Evolutionary conservation across 2,888 invertebrate genomes (phyloP), one percentile per base, ranked within the genome.

Genomic region (Barypeithes pellucidus): DNA sequence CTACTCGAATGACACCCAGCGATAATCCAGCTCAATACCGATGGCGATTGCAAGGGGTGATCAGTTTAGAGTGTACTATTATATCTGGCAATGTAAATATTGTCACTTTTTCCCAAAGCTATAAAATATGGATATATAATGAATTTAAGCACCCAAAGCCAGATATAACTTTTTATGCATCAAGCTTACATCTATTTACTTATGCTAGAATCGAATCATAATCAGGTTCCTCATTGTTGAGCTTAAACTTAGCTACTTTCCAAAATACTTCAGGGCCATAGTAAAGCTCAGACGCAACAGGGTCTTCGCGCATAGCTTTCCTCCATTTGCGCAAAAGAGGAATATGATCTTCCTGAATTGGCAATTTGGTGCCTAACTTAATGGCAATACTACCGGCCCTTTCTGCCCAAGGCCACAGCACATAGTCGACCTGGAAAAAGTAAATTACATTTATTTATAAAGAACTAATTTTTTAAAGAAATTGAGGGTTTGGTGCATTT

Each of bases 381-480:
- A 84, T 72, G 11, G 72, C 75, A 43, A 83, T 67, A 9, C 76
- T 67, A 3, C 81, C 82, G 12, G 80, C 80, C 22, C 84, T 72
- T 76, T 84, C 84, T 11, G 80, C 84, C 84, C 83, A 85, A 4
- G 85, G 85, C 85, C 85, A 85, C 50, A 85, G 52, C 83, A 84
- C 83, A 67, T 82, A 85, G 77, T 85, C 85, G 20, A 83, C 79
- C 84, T 83, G 61, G 47, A 77, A 70, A 77, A 63, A 39, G 7
- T 20, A 22, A 43, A n/a, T n/a, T 12, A 12, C 4, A 39, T 12
- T 1, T 39, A 39, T 33, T 33, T 33, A 59, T 33, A 47, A 45
- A 24, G 14, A 16, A 1, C n/a, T n/a, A n/a, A n/a, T n/a, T n/a
- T n/a, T n/a, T n/a, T n/a, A n/a, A n/a, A n/a, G n/a, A n/a, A n/a